Base-by-base conservation (phyloP, 2,888 invertebrate genomes). In the Gonocerus acuteangulatus region DNA sequence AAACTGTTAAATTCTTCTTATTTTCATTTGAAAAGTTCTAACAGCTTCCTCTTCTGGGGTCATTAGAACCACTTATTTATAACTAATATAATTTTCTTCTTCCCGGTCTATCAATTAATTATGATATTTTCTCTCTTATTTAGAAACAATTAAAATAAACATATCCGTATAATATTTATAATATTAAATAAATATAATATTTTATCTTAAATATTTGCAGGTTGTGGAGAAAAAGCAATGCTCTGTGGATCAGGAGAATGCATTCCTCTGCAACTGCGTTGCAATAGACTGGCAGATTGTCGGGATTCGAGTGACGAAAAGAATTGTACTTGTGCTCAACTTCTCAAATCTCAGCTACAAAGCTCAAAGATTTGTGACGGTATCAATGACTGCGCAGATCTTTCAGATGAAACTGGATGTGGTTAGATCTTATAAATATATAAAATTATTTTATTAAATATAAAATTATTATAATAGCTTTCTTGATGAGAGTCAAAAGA, bases 321-420 rank as follows among this genome's bases (percentile, higher is more conserved):
- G 23, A 80, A 82, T 59, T 88, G 88, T 71, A 80, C 84, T 18
- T 89, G 89, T 71, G 86, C 86, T 7, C 87, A 89, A 73, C 86
- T 85, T 69, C 73, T 89, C 44, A 79, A 79, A 60, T 82, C 85
- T 1, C 86, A 87, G 69, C 81, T 82, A 66, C 77, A 86, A 0
- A 77, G 82, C 64, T 78, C 84, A 13, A 88, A 89, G 73, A 83
- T 89, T 52, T 89, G 89, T 71, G 89, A 89, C 69, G 88, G 88
- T 1, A 78, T 85, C 22, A 81, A 86, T 1, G 88, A 89, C 70
- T 89, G 89, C 70, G 85, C 84, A 82, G 89, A 89, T 72, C 86
- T 82, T 71, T 83, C 86, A 0, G 88, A 88, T 72, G 88, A 88
- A 74, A 82, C 82, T 69, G 78, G 82, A 67, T 87, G 88, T 72